A percentile compares a stretch with the other conserved stretches of the same genome.
These are phyloP conservation scores for Hetaerina americana DNA, from an alignment of 1,140 invertebrate species.

Conservation along the genomic window DNA sequence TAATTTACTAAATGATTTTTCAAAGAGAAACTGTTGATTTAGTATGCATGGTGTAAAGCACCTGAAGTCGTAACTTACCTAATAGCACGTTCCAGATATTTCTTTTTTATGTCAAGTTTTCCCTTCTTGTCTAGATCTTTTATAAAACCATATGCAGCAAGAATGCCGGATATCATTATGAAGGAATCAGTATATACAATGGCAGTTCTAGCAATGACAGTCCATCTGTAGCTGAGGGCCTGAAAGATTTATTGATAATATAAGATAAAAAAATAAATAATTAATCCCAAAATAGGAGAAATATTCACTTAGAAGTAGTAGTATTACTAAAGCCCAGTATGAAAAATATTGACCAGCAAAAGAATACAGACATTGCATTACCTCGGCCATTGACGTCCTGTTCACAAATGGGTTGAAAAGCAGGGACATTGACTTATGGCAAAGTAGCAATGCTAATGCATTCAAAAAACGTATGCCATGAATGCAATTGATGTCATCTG, in stretches of 20 bases:
- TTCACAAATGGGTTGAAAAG: conserved; percentile 57
- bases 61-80: too few species aligned
- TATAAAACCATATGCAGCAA: conserved; percentile 49
- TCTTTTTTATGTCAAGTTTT: neutral
- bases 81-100: neutral
- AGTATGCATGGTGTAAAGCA: too few species aligned
- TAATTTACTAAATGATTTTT: neutral
- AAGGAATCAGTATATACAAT: conserved; percentile 66
- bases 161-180: conserved; percentile 56
- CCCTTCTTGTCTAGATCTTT: conserved; percentile 20
- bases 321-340: too few species aligned
- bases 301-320: conserved; percentile 6
- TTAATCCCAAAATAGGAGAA: neutral
- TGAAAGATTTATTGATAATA: conserved; percentile 20
- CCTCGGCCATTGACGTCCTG: conserved; percentile 51
- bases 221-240: conserved; percentile 52
- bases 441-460: conserved; percentile 45
- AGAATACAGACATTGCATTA: conserved; percentile 21
- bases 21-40: neutral
- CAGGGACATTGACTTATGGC: conserved; percentile 60
- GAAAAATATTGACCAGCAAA: neutral
- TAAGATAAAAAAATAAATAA: neutral
- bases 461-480: conserved; percentile 56
- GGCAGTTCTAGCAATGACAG: conserved; percentile 53
- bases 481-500: conserved; percentile 45